Evolutionary conservation across 2,113 vertebrate genomes (phyloP).

Genomic region (Callipepla squamata): DNA sequence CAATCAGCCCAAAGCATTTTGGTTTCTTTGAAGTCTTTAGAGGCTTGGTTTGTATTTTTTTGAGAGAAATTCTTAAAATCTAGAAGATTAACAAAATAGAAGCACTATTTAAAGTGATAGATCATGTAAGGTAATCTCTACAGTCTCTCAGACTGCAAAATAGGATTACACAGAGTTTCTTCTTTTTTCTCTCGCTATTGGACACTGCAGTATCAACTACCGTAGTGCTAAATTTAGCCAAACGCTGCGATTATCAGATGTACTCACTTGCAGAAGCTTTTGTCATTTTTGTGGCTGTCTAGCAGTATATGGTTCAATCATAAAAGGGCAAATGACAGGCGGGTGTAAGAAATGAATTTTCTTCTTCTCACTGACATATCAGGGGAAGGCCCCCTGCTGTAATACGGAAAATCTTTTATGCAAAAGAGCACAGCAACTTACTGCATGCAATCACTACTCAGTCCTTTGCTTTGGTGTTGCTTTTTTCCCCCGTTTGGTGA

Average conservation of each 20-base stretch:
- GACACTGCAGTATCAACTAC: conserved; percentile 25
- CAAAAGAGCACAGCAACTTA: conserved; percentile 79
- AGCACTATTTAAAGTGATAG: conserved; percentile 53
- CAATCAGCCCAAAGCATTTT: neutral
- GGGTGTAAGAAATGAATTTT: conserved; percentile 79
- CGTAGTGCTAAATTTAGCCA: conserved; percentile 67
- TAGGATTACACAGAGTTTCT: conserved; percentile 1
- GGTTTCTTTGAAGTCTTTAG: neutral
- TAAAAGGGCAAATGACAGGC: conserved; percentile 80
- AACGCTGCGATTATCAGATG: conserved; percentile 73
- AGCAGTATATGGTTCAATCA: conserved; percentile 76
- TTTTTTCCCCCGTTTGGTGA: conserved; percentile 59
- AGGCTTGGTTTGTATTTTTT: neutral
- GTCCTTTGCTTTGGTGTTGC: neutral
- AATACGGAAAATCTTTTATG: conserved; percentile 83
- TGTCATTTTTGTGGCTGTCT: conserved; percentile 77
- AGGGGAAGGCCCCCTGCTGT: conserved; percentile 79
- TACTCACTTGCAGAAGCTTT: conserved; percentile 74
- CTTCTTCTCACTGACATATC: conserved; percentile 78
- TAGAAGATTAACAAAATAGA: conserved; percentile 27
- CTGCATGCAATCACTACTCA: conserved; percentile 74
- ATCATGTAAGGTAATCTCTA: conserved; percentile 45
- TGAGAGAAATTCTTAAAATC: neutral
- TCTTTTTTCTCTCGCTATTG: neutral
- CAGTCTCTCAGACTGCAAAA: conserved; percentile 23